Evolutionary conservation across 2,888 invertebrate species (phyloP), one percentile per base, ranked within the genome.

Genomic region (Gryllus longicercus): DNA sequence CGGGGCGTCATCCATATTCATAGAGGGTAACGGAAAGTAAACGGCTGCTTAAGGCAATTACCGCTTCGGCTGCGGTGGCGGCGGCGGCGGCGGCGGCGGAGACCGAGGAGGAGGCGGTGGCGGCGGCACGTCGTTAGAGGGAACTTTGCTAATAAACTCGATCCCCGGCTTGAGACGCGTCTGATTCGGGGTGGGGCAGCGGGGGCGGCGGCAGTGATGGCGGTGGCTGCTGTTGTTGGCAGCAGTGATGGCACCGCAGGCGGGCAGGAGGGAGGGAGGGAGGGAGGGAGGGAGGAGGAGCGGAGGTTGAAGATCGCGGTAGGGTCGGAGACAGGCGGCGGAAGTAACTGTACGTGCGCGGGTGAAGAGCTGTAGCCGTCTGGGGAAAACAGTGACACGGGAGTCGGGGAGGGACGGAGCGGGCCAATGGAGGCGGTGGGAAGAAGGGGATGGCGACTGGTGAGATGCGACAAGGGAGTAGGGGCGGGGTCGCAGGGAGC

Each of bases 1-100:
- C 63, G 63, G 63, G 63, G 63, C 63, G 63, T 63, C 63, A 63
- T 63, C 63, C 63, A 63, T 63, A 63, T 63, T 63, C 63, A 63
- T 14, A 63, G 63, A 63, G 63, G 63, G 63, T 63, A 63, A 63
- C 63, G 14, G 63, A 63, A 63, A 63, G 63, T 63, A 63, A 63
- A 63, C 63, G 63, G 63, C 63, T 63, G 63, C 63, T 63, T 63
- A 16, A 63, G 16, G 63, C 63, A 63, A 63, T 63, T 63, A 63
- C 63, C 63, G 63, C 63, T 4, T 18, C 63, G 63, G 14, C 63
- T 38, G 63, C 63, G 63, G 14, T n/a, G 63, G n/a, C 63, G 11
- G 63, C 10, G n/a, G 63, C 63, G 63, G 14, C 63, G 63, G 63
- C n/a, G 63, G 63, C 63, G 63, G 63, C 8, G 63, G 16, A n/a